Base-by-base conservation (phyloP, 2,797 vertebrate species). In the Typhlichthys subterraneus region DNA sequence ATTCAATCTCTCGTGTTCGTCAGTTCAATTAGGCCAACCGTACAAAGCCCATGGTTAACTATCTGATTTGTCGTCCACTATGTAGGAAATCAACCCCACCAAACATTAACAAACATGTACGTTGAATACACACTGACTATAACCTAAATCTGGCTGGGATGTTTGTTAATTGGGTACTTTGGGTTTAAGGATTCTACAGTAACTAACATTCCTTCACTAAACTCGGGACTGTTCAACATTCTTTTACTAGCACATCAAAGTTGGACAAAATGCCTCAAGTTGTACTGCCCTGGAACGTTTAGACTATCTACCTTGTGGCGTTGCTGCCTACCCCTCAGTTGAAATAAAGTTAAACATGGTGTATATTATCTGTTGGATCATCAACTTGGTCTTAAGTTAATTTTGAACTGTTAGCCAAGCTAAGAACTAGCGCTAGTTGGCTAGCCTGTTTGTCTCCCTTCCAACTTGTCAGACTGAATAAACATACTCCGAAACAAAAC, bases 151-250 rank as follows among this genome's bases (percentile, higher is more conserved):
- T 48, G 2, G 12, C 19, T 13, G 6, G 10, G 3, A 12, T 50
- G 2, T 0, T 0, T 1, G 23, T 33, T 19, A 12, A 7, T n/a
- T 9, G 6, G 23, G 13, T 56, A 56, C 29, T 14, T n/a, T 8
- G 38, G 38, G 38, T 42, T 10, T 42, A 42, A 42, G 38, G 38
- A 8, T 10, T 42, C 7, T 42, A 42, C 7, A 29, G 23, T 29
- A 29, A 29, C 23, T 10, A 9, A 55, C 89, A 90, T 89, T 90
- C 89, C 88, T 85, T 53, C 74, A 89, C 89, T 86, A 81, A 79
- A 87, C 73, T 80, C 79, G 47, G 17, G 49, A 23, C 45, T n/a
- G 48, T 42, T 42, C 33, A 85, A 59, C 73, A 67, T 76, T 70
- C 38, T 8, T 42, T 42, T 42, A 42, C 38, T 7, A 42, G 23